Base-by-base conservation (phyloP, 2,888 invertebrate species). In the Cephus runcator region DNA sequence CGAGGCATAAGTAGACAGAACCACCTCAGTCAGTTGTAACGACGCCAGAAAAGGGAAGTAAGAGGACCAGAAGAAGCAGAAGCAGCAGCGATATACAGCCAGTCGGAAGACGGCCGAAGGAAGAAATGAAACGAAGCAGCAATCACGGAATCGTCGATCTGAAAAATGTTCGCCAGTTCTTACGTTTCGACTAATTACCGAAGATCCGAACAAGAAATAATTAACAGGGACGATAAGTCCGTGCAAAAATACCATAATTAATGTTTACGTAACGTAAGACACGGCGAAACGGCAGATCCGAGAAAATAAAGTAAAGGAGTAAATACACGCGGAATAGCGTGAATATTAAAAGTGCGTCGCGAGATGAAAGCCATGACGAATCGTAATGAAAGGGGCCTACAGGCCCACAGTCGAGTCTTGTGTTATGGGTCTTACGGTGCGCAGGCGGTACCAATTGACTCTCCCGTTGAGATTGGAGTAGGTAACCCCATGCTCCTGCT, bases 301-400 rank as follows among this genome's bases (percentile, higher is more conserved):
- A 56, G 9, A 23, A 56, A 56, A 56, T 56, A 6, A 23, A 56
- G 56, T 56, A 56, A 56, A 56, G 9, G 56, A 56, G 56, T 23
- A 23, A 23, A 23, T 15, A 9, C 23, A 23, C 23, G 23, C 56
- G 56, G 56, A 56, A 56, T 56, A 23, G 56, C 56, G 56, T 56
- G 34, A 71, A 79, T 79, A 77, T 81, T 75, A 79, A 83, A 84
- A 84, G 79, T 81, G 81, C 84, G 81, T 81, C 81, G 69, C 40
- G 80, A 83, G 87, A 88, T 87, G 88, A 89, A 87, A 88, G 86
- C 84, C 88, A 80, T 85, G 84, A 84, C 88, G 87, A 89, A 89
- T 89, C 85, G 86, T 85, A 85, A 88, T 85, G 88, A 88, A 88
- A 87, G 85, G 84, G 84, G 86, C 74, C 82, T 75, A 83, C 79